Evolutionary conservation across 2,797 vertebrate species (phyloP).

Genomic region (Anomalospiza imberbis): DNA sequence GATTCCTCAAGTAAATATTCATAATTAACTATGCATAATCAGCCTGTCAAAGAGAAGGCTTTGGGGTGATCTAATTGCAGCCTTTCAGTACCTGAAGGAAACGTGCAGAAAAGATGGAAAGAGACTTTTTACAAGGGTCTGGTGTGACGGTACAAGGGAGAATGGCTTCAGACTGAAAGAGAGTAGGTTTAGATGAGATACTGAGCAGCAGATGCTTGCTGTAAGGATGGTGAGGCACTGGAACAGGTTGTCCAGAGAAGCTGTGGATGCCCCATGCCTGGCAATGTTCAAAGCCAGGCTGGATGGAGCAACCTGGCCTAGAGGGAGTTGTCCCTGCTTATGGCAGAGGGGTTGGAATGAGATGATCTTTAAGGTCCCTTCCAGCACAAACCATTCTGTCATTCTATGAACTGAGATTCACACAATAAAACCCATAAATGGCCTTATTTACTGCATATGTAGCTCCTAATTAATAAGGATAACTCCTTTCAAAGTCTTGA

Average conservation of each 20-base stretch:
- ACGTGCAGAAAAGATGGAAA: background rate
- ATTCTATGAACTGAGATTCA: background rate
- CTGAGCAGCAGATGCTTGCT: background rate
- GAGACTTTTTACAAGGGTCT: background rate
- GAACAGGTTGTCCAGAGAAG: background rate
- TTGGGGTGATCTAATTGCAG: background rate
- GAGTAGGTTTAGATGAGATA: background rate
- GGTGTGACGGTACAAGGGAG: background rate
- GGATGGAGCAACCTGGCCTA: background rate
- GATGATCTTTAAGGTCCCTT: background rate
- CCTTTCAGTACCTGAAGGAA: background rate
- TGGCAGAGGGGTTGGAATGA: background rate
- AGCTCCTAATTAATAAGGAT: background rate
- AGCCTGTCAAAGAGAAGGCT: background rate
- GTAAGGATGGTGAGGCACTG: background rate
- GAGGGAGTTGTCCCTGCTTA: background rate
- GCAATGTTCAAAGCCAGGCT: background rate
- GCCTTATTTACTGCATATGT: background rate
- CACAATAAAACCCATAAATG: background rate
- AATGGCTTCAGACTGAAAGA: background rate
- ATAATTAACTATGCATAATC: background rate
- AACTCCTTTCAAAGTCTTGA: background rate
- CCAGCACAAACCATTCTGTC: background rate
- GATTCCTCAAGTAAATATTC: background rate
- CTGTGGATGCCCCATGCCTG: background rate